phyloP scores from a whole-genome alignment of 1,140 invertebrate species.

The Drosophila arawakana region DNA sequence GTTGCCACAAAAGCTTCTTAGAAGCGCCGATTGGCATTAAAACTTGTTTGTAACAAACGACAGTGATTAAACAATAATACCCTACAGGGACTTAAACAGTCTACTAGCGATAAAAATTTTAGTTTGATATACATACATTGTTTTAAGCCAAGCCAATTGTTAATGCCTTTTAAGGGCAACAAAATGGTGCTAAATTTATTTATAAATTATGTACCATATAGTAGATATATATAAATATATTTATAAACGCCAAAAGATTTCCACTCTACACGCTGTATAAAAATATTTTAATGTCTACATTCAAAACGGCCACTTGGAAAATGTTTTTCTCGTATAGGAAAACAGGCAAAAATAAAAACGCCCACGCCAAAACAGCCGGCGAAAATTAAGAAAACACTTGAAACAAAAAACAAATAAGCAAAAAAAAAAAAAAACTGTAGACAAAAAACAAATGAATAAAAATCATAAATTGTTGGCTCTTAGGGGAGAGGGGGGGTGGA shows the following conservation, averaged over 20 bases:
- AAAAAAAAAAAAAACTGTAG: conserved; percentile 6
- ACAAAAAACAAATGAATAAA: conserved; percentile 31
- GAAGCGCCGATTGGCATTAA: conserved; percentile 2
- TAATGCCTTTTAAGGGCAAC: background rate
- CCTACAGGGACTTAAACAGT: no score
- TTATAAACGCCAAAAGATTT: conserved; percentile 29
- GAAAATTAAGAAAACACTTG: conserved; percentile 30
- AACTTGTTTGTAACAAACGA: conserved; percentile 6
- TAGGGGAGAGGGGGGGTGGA: background rate
- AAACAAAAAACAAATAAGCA: conserved; percentile 7
- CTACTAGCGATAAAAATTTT: no score
- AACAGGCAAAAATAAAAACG: conserved; percentile 52
- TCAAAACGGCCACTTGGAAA: conserved; percentile 47
- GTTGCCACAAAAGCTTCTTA: conserved; percentile 14
- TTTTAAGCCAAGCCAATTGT: no score
- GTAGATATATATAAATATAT: conserved; percentile 16
- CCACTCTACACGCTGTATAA: conserved; percentile 8
- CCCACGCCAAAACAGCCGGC: conserved; percentile 62
- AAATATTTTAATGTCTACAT: conserved; percentile 20
- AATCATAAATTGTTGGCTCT: conserved; percentile 51
- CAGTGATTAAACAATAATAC: background rate
- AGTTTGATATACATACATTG: no score
- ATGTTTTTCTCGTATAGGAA: conserved; percentile 40
- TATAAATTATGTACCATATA: background rate
- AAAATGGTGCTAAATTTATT: background rate